phyloP scores from a whole-genome alignment of 1,140 invertebrate species.

The Aricia agestis region DNA sequence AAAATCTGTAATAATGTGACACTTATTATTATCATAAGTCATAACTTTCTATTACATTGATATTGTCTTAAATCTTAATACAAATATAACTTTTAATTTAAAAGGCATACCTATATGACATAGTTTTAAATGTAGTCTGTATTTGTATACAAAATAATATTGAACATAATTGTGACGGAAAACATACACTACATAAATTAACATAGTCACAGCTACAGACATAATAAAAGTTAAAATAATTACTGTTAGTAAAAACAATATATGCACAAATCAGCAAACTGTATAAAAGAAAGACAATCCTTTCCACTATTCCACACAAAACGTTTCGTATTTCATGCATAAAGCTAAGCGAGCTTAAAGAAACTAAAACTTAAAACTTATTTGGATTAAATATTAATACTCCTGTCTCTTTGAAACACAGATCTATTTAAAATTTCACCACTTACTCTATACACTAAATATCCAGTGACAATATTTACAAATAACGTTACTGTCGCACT shows the following conservation, averaged over 20 bases:
- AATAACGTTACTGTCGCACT: too few species aligned
- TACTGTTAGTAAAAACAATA: not conserved
- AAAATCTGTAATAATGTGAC: constrained; percentile 4
- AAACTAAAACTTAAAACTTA: not conserved
- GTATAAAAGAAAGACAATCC: not conserved
- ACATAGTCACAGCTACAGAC: not conserved
- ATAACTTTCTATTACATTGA: not conserved
- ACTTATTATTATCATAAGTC: not conserved
- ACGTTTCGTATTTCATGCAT: not conserved
- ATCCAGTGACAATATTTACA: constrained; percentile 3
- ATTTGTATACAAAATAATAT: not conserved
- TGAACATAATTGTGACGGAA: not conserved
- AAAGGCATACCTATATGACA: constrained; percentile 1
- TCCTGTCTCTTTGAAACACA: constrained; percentile 5
- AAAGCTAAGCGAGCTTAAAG: not conserved
- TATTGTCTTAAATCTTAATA: constrained; percentile 11
- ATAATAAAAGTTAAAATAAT: not conserved
- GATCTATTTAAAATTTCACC: constrained; percentile 7
- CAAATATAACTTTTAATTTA: constrained; percentile 5
- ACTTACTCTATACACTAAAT: constrained; percentile 2
- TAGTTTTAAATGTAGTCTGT: not conserved
- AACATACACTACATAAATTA: not conserved
- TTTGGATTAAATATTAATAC: not conserved
- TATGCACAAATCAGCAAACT: not conserved
- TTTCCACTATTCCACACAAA: not conserved